phyloP scores from a whole-genome alignment of 2,113 vertebrate species.

The Pica pica region DNA sequence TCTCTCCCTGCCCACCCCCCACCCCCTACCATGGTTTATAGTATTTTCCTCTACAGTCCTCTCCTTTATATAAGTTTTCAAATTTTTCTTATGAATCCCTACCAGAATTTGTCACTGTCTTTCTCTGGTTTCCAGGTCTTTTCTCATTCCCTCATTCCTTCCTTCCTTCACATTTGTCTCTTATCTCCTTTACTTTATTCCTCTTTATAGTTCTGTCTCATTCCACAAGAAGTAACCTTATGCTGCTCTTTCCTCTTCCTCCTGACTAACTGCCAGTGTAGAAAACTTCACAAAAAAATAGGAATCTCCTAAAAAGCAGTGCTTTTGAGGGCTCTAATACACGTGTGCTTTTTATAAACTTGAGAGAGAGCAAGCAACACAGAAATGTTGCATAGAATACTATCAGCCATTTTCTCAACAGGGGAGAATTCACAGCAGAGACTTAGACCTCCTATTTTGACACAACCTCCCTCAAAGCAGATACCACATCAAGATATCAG shows the following conservation, averaged over 20 bases:
- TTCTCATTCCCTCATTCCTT: background rate
- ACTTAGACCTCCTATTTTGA: background rate
- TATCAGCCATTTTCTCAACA: background rate
- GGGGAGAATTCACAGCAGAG: background rate
- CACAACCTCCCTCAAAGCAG: background rate
- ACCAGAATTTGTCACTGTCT: background rate
- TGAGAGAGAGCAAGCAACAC: background rate
- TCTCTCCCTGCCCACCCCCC: background rate
- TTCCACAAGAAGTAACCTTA: background rate
- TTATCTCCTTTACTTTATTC: background rate
- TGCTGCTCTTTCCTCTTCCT: background rate
- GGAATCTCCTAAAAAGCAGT: background rate
- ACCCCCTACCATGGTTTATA: fast-evolving
- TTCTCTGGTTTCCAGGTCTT: background rate
- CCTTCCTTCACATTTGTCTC: background rate
- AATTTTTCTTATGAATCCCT: background rate
- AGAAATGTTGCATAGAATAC: background rate
- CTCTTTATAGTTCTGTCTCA: background rate
- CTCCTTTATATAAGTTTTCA: background rate
- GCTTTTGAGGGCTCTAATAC: background rate
- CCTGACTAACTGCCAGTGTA: background rate
- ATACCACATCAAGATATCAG: background rate
- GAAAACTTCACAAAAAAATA: background rate
- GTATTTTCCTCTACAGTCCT: background rate
- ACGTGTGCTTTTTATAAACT: background rate